phyloP scores from a whole-genome alignment of 2,113 vertebrate species.

The Tachuris rubrigastra region DNA sequence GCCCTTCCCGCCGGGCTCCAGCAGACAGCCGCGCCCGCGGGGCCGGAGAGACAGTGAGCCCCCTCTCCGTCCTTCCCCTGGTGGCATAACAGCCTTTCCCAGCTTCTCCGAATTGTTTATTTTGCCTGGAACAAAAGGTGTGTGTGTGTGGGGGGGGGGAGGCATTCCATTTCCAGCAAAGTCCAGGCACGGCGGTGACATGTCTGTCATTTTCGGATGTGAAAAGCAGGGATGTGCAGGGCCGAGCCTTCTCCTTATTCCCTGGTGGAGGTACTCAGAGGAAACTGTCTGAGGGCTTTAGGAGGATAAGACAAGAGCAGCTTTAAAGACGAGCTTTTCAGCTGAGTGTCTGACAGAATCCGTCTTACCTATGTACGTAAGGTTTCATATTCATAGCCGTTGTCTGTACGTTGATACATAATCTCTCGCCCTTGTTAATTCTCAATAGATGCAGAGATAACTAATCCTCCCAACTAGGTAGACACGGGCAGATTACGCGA shows the following conservation, averaged over 20 bases:
- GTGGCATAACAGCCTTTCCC: not conserved
- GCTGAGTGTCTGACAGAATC: slow-evolving; percentile 31
- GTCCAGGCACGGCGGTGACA: not conserved
- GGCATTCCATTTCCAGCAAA: not conserved
- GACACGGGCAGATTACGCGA: slow-evolving; percentile 32
- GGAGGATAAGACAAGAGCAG: not conserved
- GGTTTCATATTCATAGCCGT: slow-evolving; percentile 44
- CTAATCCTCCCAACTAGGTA: slow-evolving; percentile 56
- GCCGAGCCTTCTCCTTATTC: not conserved
- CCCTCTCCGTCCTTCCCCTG: not conserved
- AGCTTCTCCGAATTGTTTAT: not conserved
- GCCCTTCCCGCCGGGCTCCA: not conserved
- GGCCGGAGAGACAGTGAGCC: too few species aligned
- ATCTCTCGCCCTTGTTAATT: slow-evolving; percentile 61
- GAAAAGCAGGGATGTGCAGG: not conserved
- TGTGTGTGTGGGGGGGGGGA: not conserved
- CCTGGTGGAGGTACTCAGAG: not conserved
- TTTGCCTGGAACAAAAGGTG: slow-evolving; percentile 39
- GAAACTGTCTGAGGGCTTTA: not conserved
- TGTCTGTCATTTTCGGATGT: not conserved
- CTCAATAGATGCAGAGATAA: slow-evolving; percentile 58
- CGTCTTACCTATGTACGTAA: slow-evolving; percentile 32
- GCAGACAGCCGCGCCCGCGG: not conserved
- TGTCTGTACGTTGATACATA: slow-evolving; percentile 26
- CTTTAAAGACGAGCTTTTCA: slow-evolving; percentile 15